These are phyloP conservation scores for Gobius niger DNA, from an alignment of 2,113 vertebrate genomes.

Conservation along the genomic window DNA sequence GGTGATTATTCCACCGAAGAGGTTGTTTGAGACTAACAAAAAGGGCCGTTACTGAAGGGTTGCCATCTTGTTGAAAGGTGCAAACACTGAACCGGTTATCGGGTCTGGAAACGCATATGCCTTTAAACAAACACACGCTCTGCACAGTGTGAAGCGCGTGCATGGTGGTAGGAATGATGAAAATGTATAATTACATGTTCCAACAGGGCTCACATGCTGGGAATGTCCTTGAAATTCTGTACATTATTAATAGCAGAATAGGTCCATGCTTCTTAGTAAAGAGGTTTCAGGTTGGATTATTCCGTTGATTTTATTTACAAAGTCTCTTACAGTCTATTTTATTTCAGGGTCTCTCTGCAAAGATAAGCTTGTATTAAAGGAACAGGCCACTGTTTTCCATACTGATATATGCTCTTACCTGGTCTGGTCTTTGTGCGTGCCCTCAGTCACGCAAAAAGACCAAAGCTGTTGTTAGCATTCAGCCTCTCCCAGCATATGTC, in stretches of 20 bases:
- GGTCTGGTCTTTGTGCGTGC: no score
- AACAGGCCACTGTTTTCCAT: no score
- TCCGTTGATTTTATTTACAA: no score
- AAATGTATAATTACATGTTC: not conserved
- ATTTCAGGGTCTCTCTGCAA: no score
- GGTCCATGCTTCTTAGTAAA: no score
- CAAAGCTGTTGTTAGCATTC: no score
- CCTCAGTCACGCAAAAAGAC: no score
- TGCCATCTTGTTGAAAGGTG: not conserved
- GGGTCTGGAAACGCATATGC: not conserved
- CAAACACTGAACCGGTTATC: not conserved
- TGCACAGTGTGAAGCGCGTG: not conserved
- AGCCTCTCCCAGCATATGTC: no score
- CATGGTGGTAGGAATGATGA: not conserved
- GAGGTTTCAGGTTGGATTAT: no score
- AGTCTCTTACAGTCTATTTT: no score
- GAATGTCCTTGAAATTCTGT: not conserved
- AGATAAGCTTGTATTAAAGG: no score
- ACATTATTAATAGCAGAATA: not conserved
- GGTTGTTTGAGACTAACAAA: not conserved
- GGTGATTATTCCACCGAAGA: constrained; percentile 8
- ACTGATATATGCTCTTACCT: no score
- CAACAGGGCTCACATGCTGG: not conserved
- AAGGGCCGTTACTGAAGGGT: not conserved
- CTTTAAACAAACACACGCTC: not conserved